Base-by-base conservation (phyloP, 1,140 invertebrate species). In the Drosophila gunungcola region DNA sequence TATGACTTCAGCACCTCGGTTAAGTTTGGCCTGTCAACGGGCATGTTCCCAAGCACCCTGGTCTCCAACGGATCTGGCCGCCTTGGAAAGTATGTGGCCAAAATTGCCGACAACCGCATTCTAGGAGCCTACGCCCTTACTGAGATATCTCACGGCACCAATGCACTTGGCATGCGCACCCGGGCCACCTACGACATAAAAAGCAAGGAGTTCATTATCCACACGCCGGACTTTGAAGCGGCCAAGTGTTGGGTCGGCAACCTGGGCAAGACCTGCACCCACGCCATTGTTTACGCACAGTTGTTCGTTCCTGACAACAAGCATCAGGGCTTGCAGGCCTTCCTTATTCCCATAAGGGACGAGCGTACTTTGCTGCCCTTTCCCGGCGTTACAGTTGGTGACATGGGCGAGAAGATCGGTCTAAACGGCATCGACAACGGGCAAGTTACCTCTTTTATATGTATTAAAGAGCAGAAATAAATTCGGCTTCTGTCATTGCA, bases 81-180 rank as follows among this genome's bases (percentile, higher is more conserved):
- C 43, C 95, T 96, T 81, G 91, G 93, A 34, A 92, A 94, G 27
- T 94, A 95, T 84, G 84, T 96, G 11, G 94, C 95, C 6, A 94
- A 94, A 64, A 91, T 93, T n/a, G 92, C 94, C 41, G 92, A 93
- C 29, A 93, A 93, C 12, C 91, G 94, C 64, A 95, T 95, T 46
- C 73, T 92, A 61, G 96, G 96, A n/a, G 97, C 96, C 83, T 97
- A 97, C 92, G 96, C 96, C 1, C 91, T 98, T 1, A 98, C 97
- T 0, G 97, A 98, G 93, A 94, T 98, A n/a, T 94, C 95, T 4
- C 97, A 98, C 93, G 97, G 97, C 3, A 97, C 96, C 16, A 98
- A 98, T 90, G 96, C 96, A 1, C 95, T 96, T 91, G 95, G 95
- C 34, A 96, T 98, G 95, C 94, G 95, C 63, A 98, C 97, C 1